A percentile compares a stretch with the other conserved stretches of the same genome.
phyloP scores from a whole-genome alignment of 2,888 invertebrate genomes.

The Lithophane socia region DNA sequence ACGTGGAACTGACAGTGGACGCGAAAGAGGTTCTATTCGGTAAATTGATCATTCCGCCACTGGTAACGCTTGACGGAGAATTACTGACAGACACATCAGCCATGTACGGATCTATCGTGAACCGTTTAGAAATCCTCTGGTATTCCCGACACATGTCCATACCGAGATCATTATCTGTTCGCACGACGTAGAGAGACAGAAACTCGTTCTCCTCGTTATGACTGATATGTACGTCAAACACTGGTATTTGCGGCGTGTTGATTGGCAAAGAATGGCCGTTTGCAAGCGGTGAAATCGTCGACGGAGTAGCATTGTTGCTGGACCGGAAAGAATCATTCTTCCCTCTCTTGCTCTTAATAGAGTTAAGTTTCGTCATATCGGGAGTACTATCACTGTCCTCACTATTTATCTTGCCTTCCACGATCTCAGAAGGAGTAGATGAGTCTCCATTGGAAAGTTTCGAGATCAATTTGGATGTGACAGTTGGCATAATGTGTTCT shows the following conservation, averaged over 20 bases:
- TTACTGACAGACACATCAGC: conserved; percentile 85
- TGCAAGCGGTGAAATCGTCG: conserved; percentile 87
- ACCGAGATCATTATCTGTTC: conserved; percentile 86
- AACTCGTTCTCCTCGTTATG: conserved; percentile 88
- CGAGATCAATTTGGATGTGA: conserved; percentile 84
- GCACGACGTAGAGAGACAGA: conserved; percentile 84
- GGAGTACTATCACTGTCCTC: conserved; percentile 84
- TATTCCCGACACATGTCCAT: conserved; percentile 88
- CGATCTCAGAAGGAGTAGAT: conserved; percentile 84
- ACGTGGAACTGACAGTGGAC: conserved; percentile 85
- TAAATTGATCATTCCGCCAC: conserved; percentile 84
- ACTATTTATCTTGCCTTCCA: conserved; percentile 67
- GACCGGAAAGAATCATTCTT: conserved; percentile 84
- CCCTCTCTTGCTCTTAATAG: conserved; percentile 76
- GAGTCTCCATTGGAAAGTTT: conserved; percentile 88
- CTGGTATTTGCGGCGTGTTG: conserved; percentile 83
- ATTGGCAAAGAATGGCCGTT: conserved; percentile 86
- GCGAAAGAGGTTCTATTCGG: conserved; percentile 86
- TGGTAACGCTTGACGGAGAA: conserved; percentile 88
- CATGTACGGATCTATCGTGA: conserved; percentile 86
- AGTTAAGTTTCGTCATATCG: conserved; percentile 79
- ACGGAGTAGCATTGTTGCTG: conserved; percentile 86
- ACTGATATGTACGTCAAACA: conserved; percentile 86
- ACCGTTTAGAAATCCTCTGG: conserved; percentile 86
- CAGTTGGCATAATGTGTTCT: conserved; percentile 77